Base-by-base conservation (phyloP, 2,113 vertebrate species). In the Litocranius walleri region DNA sequence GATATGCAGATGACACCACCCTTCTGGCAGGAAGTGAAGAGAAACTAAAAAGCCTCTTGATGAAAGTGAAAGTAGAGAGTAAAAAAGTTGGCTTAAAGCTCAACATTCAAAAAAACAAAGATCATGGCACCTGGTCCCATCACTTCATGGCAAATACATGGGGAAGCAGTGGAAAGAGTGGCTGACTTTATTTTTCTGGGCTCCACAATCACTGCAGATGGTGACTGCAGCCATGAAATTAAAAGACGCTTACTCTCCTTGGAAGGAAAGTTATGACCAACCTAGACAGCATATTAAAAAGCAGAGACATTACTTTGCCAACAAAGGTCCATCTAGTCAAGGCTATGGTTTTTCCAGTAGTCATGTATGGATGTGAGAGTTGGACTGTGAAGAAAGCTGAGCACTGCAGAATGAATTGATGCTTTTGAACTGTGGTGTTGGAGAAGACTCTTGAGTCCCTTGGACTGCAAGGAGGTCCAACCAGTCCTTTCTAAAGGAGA, bases 181-280 rank as follows among this genome's bases (percentile, higher is more conserved):
- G 1, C 61, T 2, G 30, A 64, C 14, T 64, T 64, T 62, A 33
- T 64, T 64, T 64, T 64, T 2, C 0, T 0, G 61, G 61, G 61
- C 15, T 33, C 61, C 61, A 33, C 16, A 64, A 64, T 64, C 62
- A 64, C 30, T 64, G 62, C 62, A 33, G 30, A 64, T 64, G 30
- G 30, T 64, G 30, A 64, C 0, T 64, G 62, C 3, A 64, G 62
- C 62, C 62, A n/a, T 64, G 62, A 64, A 64, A 64, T 64, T 64
- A 64, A 64, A 64, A 64, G 62, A 64, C 0, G 0, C 30, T 64
- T 64, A n/a, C 43, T 45, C 62, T 64, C 30, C 15, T 64, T 33
- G 62, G 62, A 64, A 17, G 30, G 1, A 64, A 33, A 64, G 30
- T 64, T 64, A 64, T 64, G 30, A 64, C 62, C 30, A 8, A 64